Evolutionary conservation across 2,888 invertebrate genomes (phyloP).

Genomic region (Limnephilus rhombicus): DNA sequence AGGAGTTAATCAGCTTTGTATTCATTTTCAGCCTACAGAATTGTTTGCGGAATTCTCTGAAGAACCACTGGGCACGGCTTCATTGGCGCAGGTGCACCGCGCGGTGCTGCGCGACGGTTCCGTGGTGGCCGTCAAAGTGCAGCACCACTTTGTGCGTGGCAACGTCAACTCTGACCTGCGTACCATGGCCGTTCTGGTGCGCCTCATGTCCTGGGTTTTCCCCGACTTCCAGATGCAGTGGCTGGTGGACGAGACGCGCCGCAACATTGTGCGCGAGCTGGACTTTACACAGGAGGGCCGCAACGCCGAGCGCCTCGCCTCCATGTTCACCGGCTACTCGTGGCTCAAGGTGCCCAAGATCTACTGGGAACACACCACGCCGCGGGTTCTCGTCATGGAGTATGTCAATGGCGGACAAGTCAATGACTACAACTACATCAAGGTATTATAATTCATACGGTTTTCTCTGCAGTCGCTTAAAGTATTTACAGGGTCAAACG

Average conservation of each 20-base stretch:
- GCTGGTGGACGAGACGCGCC: constrained; percentile 95
- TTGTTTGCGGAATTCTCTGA: constrained; percentile 90
- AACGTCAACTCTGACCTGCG: constrained; percentile 93
- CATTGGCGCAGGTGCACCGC: constrained; percentile 95
- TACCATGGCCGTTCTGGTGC: constrained; percentile 95
- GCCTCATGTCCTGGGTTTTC: constrained; percentile 90
- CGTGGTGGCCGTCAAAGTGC: constrained; percentile 96
- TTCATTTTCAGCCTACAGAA: constrained; percentile 82
- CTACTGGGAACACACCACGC: constrained; percentile 89
- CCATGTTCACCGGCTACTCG: constrained; percentile 79
- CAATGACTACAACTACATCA: constrained; percentile 92
- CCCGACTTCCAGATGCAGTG: constrained; percentile 95
- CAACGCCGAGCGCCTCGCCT: constrained; percentile 91
- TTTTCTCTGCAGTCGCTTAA: not conserved
- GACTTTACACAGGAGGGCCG: constrained; percentile 93
- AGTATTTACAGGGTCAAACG: not conserved
- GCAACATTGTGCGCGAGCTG: constrained; percentile 93
- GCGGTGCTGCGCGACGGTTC: constrained; percentile 87
- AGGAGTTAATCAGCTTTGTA: not conserved
- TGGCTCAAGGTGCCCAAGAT: constrained; percentile 91
- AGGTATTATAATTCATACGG: constrained; percentile 69
- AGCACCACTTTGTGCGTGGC: constrained; percentile 93
- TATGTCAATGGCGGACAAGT: constrained; percentile 96
- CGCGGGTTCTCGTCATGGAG: constrained; percentile 96
- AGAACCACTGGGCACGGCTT: constrained; percentile 95